Evolutionary conservation across 1,140 invertebrate species (phyloP).

Genomic region (Rhyzopertha dominica): DNA sequence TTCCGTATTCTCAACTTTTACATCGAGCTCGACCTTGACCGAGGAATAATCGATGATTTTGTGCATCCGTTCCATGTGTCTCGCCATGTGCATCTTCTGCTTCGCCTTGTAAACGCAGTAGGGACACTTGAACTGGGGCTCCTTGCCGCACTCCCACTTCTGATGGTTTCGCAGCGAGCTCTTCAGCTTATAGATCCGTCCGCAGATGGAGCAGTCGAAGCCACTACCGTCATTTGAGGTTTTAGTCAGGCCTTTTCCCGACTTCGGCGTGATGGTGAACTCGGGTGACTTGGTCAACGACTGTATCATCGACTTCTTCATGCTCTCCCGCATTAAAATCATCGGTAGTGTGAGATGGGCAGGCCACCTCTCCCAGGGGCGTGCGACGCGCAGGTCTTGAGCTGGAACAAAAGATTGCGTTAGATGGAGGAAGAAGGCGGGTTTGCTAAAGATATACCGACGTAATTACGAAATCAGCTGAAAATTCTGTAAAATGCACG

Average conservation of each 20-base stretch:
- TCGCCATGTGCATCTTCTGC: slow-evolving; percentile 59
- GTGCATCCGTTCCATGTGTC: slow-evolving; percentile 83
- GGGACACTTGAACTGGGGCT: slow-evolving; percentile 53
- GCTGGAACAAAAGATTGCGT: slow-evolving; percentile 40
- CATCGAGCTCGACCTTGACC: slow-evolving; percentile 34
- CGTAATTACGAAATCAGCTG: too few relatives aligned
- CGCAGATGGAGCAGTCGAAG: slow-evolving; percentile 73
- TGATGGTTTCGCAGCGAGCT: slow-evolving; percentile 79
- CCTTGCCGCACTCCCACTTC: slow-evolving; percentile 76
- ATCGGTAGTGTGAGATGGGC: slow-evolving; percentile 43
- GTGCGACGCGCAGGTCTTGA: slow-evolving; percentile 37
- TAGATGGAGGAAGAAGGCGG: slow-evolving; percentile 7
- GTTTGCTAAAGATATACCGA: too few relatives aligned
- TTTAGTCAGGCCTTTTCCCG: slow-evolving; percentile 8
- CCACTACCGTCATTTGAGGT: slow-evolving; percentile 36
- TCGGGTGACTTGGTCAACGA: slow-evolving; percentile 26
- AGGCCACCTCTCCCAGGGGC: slow-evolving; percentile 40
- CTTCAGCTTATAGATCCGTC: slow-evolving; percentile 76
- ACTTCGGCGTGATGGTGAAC: slow-evolving; percentile 21
- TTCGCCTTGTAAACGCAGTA: slow-evolving; percentile 53
- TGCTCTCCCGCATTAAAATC: slow-evolving; percentile 45
- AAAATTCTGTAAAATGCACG: too few relatives aligned
- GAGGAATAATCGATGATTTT: slow-evolving; percentile 49
- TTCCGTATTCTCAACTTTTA: slow-evolving; percentile 25
- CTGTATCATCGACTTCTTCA: slow-evolving; percentile 43